Percentiles rank a stretch among this genome's conserved stretches.
phyloP scores from a whole-genome alignment of 2,888 invertebrate genomes.

The Mamestra brassicae region DNA sequence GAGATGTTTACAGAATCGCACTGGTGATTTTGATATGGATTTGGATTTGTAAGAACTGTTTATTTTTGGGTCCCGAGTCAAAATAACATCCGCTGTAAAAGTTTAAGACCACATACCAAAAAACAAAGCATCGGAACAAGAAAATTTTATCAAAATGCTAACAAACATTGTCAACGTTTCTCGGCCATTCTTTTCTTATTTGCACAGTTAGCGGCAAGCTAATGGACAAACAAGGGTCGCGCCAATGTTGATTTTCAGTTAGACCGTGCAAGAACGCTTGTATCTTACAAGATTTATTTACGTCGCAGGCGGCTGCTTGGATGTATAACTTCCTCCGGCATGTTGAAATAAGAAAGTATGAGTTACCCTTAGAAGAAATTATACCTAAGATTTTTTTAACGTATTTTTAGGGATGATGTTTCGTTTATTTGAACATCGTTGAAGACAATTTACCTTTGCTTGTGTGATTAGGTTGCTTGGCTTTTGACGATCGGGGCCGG shows the following conservation, averaged over 20 bases:
- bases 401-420: neutral
- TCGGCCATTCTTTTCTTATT: slow-evolving; percentile 79
- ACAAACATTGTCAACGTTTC: slow-evolving; percentile 74
- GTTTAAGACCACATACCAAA: slow-evolving; percentile 24
- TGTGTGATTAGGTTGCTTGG: neutral
- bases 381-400: neutral
- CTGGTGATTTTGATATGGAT: neutral
- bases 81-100: slow-evolving; percentile 3
- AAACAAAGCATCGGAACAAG: slow-evolving; percentile 15
- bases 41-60: neutral
- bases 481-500: too few species aligned
- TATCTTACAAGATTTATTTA: slow-evolving; percentile 87
- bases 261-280: slow-evolving; percentile 79
- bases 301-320: slow-evolving; percentile 51
- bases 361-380: slow-evolving; percentile 16
- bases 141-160: slow-evolving; percentile 63
- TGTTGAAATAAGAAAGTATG: slow-evolving; percentile 35
- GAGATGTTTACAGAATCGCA: too few species aligned
- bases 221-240: slow-evolving; percentile 89
- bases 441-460: neutral
- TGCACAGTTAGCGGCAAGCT: slow-evolving; percentile 86
- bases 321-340: slow-evolving; percentile 38
- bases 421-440: neutral
- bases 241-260: slow-evolving; percentile 89
- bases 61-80: neutral